Conservation (phyloP, 2,113 vertebrate genomes). For the Nyctibius bracteatus region DNA sequence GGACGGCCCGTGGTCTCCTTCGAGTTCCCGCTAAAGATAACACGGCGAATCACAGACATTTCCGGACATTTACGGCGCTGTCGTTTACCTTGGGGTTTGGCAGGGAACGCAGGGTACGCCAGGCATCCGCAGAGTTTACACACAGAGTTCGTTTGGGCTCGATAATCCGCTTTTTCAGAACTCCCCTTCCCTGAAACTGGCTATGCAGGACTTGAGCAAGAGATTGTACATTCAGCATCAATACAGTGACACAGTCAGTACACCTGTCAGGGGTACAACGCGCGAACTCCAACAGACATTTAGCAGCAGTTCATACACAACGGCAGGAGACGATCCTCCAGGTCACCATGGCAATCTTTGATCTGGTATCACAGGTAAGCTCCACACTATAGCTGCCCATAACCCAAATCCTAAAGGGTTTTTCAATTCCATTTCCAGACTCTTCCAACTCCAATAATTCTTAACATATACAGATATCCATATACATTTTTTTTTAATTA, state of each 20-base stretch:
- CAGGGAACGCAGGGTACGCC: background rate
- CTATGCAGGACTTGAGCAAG: background rate
- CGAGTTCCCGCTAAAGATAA: background rate
- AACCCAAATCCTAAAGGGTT: background rate
- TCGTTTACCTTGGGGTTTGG: background rate
- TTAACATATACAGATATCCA: slow-evolving; percentile 44
- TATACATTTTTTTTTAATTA: background rate
- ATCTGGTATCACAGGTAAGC: background rate
- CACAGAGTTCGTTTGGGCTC: background rate
- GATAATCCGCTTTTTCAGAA: background rate
- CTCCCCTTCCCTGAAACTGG: background rate
- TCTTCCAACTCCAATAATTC: background rate
- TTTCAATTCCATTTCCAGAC: background rate
- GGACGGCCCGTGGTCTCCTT: background rate
- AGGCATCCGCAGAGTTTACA: background rate
- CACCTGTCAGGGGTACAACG: background rate
- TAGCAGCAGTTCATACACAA: background rate
- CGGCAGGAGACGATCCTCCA: rapidly evolving
- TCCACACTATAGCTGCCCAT: background rate
- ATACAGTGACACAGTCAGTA: rapidly evolving
- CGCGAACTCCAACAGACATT: background rate
- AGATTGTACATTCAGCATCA: background rate
- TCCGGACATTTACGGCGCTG: background rate
- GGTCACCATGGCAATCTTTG: background rate
- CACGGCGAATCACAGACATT: background rate